A percentile compares a stretch with the other conserved stretches of the same genome.
Evolutionary conservation across 2,113 vertebrate genomes (phyloP).

Genomic region (Etia nguti): DNA sequence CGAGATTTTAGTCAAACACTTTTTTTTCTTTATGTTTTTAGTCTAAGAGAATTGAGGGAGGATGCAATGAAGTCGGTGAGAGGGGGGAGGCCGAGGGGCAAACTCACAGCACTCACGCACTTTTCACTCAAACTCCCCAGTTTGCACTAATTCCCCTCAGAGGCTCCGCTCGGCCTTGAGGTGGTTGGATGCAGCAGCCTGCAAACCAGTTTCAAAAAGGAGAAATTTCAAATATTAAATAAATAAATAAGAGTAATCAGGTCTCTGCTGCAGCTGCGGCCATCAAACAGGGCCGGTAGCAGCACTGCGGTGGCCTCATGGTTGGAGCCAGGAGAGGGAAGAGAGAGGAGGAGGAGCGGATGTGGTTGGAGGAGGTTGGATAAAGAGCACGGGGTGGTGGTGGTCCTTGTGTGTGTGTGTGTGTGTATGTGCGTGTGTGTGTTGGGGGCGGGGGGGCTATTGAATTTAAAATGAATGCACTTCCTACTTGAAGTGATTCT

Average conservation of each 20-base stretch:
- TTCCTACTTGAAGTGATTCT: neutral
- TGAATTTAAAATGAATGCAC: neutral
- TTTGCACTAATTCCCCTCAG: neutral
- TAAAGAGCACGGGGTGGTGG: neutral
- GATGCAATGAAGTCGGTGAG: neutral
- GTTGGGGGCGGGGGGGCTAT: rapidly evolving
- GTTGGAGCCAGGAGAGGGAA: neutral
- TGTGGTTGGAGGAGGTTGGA: neutral
- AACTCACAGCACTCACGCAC: neutral
- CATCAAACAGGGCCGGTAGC: neutral
- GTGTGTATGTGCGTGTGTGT: rapidly evolving
- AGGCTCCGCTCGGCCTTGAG: neutral
- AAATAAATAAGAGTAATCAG: neutral
- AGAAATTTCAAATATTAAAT: neutral
- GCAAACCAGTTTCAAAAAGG: neutral
- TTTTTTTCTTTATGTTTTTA: neutral
- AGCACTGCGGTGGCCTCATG: conserved; percentile 20
- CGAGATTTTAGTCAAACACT: neutral
- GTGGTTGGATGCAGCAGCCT: neutral
- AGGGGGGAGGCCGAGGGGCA: neutral
- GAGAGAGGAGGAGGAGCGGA: neutral
- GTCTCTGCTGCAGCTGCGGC: neutral
- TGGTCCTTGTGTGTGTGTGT: neutral
- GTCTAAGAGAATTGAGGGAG: neutral
- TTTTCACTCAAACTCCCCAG: neutral